Conservation (phyloP, 2,113 vertebrate genomes). For the Hemiscyllium ocellatum region DNA sequence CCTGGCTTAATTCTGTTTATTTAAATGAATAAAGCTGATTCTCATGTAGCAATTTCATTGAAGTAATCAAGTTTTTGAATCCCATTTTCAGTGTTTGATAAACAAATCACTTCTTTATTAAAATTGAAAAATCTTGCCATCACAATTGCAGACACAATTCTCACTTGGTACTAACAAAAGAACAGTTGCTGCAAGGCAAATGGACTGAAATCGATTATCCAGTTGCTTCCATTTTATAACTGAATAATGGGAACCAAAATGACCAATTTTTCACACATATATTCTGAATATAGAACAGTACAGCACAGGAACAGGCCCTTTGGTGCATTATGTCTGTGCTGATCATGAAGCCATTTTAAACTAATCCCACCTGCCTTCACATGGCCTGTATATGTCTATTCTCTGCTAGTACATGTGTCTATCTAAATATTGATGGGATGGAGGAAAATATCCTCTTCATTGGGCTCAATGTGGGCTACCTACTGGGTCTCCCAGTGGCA, state of each 20-base stretch:
- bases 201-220: background rate
- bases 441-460: no score
- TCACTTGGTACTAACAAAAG: background rate
- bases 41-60: background rate
- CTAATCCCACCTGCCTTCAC: no score
- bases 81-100: background rate
- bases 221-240: background rate
- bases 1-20: background rate
- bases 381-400: no score
- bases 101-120: background rate
- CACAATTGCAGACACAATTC: background rate
- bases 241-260: background rate
- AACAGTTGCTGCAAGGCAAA: background rate
- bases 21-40: background rate
- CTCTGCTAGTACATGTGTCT: no score
- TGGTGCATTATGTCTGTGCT: background rate
- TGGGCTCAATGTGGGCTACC: no score
- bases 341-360: no score
- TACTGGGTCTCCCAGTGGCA: no score
- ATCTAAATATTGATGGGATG: no score
- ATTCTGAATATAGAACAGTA: background rate
- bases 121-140: background rate
- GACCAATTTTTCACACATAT: background rate
- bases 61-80: background rate
- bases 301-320: background rate